phyloP scores from a whole-genome alignment of 1,140 invertebrate genomes.

The Aricia agestis region DNA sequence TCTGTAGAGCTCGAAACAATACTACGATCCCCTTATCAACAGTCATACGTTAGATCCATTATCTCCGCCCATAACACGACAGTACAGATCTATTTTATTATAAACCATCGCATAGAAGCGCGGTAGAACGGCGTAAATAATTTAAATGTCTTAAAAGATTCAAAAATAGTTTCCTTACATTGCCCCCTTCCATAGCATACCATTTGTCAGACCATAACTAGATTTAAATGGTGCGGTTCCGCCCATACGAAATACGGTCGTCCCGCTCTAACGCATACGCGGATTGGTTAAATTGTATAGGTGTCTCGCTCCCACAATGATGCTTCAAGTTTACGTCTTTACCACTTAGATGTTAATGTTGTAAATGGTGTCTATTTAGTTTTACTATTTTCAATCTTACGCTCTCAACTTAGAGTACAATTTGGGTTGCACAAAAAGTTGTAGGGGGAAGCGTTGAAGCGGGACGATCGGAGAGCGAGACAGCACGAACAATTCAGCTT shows the following conservation, averaged over 20 bases:
- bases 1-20: slow-evolving; percentile 65
- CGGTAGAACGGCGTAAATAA: slow-evolving; percentile 71
- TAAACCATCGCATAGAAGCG: slow-evolving; percentile 69
- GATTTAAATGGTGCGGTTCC: slow-evolving; percentile 66
- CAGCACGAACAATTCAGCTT: slow-evolving; percentile 57
- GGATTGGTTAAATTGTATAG: slow-evolving; percentile 15
- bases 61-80: slow-evolving; percentile 69
- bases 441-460: slow-evolving; percentile 60
- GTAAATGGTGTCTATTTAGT: slow-evolving; percentile 32
- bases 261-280: slow-evolving; percentile 38
- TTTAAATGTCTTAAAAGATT: slow-evolving; percentile 77
- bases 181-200: slow-evolving; percentile 72
- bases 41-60: slow-evolving; percentile 68
- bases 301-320: slow-evolving; percentile 43
- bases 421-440: slow-evolving; percentile 21
- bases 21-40: slow-evolving; percentile 69
- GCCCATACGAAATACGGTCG: slow-evolving; percentile 45
- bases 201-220: slow-evolving; percentile 75
- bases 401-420: background rate
- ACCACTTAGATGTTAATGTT: slow-evolving; percentile 45
- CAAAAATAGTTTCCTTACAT: slow-evolving; percentile 76
- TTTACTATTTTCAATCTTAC: slow-evolving; percentile 30
- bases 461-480: slow-evolving; percentile 54
- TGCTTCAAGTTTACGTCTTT: slow-evolving; percentile 51
- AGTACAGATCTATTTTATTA: slow-evolving; percentile 72